phyloP scores from a whole-genome alignment of 2,113 vertebrate genomes.

The Dipodomys merriami region DNA sequence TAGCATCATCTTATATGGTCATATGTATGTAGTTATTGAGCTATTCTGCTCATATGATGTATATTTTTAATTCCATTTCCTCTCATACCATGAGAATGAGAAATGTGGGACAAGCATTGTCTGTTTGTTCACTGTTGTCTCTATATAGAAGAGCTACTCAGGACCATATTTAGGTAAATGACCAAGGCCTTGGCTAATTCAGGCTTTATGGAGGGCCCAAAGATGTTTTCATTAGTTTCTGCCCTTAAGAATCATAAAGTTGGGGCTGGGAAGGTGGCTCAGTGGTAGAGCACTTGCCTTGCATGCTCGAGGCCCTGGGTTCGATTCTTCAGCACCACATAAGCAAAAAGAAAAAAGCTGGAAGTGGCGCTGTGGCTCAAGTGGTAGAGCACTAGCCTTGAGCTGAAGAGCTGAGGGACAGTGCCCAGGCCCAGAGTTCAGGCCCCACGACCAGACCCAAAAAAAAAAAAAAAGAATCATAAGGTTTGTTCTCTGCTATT shows the following conservation, averaged over 20 bases:
- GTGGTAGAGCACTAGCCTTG: too few relatives aligned
- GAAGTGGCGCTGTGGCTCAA: too few relatives aligned
- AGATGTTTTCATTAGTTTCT: neutral
- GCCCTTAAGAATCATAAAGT: neutral
- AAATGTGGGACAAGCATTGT: neutral
- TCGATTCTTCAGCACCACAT: too few relatives aligned
- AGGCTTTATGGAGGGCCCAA: neutral
- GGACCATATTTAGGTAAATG: neutral
- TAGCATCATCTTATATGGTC: too few relatives aligned
- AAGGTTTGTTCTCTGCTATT: neutral
- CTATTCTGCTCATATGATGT: neutral
- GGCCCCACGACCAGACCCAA: too few relatives aligned
- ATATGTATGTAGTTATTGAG: too few relatives aligned
- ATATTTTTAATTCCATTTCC: neutral
- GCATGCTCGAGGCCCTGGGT: too few relatives aligned
- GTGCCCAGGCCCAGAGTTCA: too few relatives aligned
- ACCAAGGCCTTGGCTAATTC: too few relatives aligned
- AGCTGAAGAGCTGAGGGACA: too few relatives aligned
- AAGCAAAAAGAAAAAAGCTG: too few relatives aligned
- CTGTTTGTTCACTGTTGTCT: neutral
- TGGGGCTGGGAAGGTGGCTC: neutral
- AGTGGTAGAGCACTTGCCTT: too few relatives aligned
- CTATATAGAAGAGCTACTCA: fast-evolving
- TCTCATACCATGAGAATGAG: neutral
- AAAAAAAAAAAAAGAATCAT: neutral